Base-by-base conservation (phyloP, 2,888 invertebrate genomes). In the Pemphredon lugubris region DNA sequence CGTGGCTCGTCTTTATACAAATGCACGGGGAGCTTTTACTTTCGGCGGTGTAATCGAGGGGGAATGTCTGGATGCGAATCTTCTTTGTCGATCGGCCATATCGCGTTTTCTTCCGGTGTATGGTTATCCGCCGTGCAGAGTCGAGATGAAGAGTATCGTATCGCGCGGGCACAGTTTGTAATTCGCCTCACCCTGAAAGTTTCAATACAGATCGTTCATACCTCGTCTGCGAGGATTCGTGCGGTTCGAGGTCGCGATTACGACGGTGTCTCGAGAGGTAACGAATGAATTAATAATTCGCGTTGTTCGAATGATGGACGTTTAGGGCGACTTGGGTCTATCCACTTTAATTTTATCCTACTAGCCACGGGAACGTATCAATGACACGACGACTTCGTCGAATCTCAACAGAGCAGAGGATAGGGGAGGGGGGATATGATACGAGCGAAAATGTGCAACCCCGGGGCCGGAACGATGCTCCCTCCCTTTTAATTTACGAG, bases 121-220 rank as follows among this genome's bases (percentile, higher is more conserved):
- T 5, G 11, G 14, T 91, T 91, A 96, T 83, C 96, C 96, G 1
- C 96, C 96, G 85, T 96, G 96, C 37, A 96, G 89, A 0, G 96
- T 96, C 0, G 96, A 96, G 90, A 96, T 96, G 82, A 96, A 96
- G 82, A 94, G 91, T 42, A 96, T 92, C n/a, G 90, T 93, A 84
- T 96, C 96, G 39, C 93, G 93, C 1, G 92, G 89, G 76, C 94
- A 92, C 26, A 96, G 83, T 83, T 92, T 92, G 86, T 96, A 96
- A 4, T 94, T 92, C 13, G 94, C 87, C 78, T 95, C 94, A 0
- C 94, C 95, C 92, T 92, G 78, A 73, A 91, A 84, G 50, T 64
- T 54, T 54, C 0, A 0, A 50, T n/a, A 32, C 45, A 1, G 32
- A 11, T 6, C 26, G 7, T 14, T 18, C 14, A 9, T 1, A 5